Base-by-base conservation (phyloP, 2,888 invertebrate species). In the Gibbula magus region DNA sequence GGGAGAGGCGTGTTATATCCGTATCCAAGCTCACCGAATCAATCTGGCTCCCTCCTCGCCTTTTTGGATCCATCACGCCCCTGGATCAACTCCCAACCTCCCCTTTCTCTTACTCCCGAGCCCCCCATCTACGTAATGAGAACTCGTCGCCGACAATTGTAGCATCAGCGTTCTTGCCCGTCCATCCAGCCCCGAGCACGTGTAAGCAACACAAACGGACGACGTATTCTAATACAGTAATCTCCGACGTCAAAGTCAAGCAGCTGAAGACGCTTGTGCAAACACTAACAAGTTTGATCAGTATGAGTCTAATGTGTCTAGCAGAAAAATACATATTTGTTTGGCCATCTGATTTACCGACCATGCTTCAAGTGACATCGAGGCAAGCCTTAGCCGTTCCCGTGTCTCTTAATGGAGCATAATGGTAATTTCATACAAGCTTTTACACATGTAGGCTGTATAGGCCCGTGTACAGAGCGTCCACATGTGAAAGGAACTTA, bases 41-140 rank as follows among this genome's bases (percentile, higher is more conserved):
- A 70, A 70, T 70, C 70, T 70, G 39, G 70, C 32, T 10, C 70
- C 39, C n/a, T 35, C 70, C 20, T 10, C 39, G 20, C 20, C 10
- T 20, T 35, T 70, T 35, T 70, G 35, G 70, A 70, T 35, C 32
- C 70, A 13, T 70, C 70, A 70, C 70, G 70, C 39, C 70, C 39
- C 29, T 10, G 39, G 70, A 70, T 70, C 70, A 70, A 39, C 20
- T 20, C 20, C 10, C 70, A 70, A 70, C 70, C 39, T 35, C n/a
- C 20, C 70, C 39, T 32, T 70, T 70, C 70, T 70, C 35, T 35
- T 18, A 18, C 70, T 20, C 70, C 29, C 35, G 70, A 35, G 70
- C 13, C 70, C 35, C 35, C 39, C 70, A 70, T 70, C 70, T 39
- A 39, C 70, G 70, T 70, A 70, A 70, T 70, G 70, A 70, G 35